Evolutionary conservation across 2,797 vertebrate species (phyloP), one percentile per base, ranked within the genome.

Genomic region (Botia kubotai): DNA sequence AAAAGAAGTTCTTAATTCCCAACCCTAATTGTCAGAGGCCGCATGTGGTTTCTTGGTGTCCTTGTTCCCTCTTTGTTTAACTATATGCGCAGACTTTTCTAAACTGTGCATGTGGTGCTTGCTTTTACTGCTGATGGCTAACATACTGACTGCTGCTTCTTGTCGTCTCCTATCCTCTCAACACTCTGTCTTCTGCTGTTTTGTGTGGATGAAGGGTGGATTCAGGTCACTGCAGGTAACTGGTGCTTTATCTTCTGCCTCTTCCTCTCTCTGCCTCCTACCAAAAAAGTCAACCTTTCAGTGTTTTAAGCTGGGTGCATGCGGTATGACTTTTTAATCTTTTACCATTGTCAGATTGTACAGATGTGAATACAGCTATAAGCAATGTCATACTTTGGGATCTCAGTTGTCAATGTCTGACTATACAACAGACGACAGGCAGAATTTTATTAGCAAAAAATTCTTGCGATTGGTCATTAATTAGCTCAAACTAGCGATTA

Each of bases 151-250:
- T 84, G 74, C 84, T 89, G 82, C 85, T 82, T 87, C 68, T 60
- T 82, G 75, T 83, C 81, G 82, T 82, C 36, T 75, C 23, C 70
- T 4, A 33, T 52, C 76, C 62, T 73, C 23, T 63, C 46, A 57
- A 63, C 60, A 33, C 70, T 86, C 53, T 79, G 84, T 90, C 81
- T 81, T 89, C 91, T 91, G 91, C 90, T 93, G 90, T 92, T 77
- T 95, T 95, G 95, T 87, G 90, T 93, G 91, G 93, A 95, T 97
- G 94, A 96, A 99, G 97, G 97, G 97, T 96, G 98, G 98, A 98
- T 98, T 98, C 97, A 97, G 98, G 96, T 97, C 98, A 89, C 94
- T 99, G 92, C 98, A 99, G 98, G 98, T 98, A 98, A 99, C 67
- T 0, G 85, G 87, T 88, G 89, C 89, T 90, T 85, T 91, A 87